These are phyloP conservation scores for Caenorhabditis virilis DNA, from an alignment of 2,888 invertebrate species.

Conservation along the genomic window DNA sequence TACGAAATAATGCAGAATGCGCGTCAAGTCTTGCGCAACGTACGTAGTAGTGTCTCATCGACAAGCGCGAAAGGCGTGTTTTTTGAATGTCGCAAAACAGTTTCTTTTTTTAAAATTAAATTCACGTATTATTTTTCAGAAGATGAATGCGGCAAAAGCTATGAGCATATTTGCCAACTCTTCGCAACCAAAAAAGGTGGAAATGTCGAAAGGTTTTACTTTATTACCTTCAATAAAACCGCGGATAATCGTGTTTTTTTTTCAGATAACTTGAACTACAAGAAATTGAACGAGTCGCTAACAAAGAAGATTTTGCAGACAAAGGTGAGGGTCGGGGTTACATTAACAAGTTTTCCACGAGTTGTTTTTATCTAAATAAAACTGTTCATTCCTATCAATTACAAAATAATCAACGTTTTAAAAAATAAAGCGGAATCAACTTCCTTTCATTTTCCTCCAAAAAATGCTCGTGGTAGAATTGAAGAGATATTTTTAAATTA, in stretches of 20 bases:
- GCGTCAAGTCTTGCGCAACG: background rate
- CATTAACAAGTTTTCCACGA: too few relatives aligned
- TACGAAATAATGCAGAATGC: too few relatives aligned
- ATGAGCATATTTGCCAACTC: slow-evolving; percentile 1
- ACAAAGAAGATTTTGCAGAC: background rate
- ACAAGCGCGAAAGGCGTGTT: background rate
- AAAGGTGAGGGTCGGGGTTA: too few relatives aligned
- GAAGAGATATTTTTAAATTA: too few relatives aligned
- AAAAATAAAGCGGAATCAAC: too few relatives aligned
- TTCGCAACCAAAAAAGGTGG: background rate
- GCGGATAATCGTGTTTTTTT: too few relatives aligned
- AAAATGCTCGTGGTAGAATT: too few relatives aligned
- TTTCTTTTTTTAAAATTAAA: background rate
- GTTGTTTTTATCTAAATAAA: too few relatives aligned
- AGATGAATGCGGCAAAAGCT: background rate
- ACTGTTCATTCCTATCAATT: too few relatives aligned
- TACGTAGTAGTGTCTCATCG: background rate
- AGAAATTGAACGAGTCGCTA: slow-evolving; percentile 1
- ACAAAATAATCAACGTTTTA: background rate
- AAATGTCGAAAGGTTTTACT: too few relatives aligned
- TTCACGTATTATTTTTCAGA: background rate
- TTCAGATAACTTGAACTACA: slow-evolving; percentile 4
- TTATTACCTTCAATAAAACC: too few relatives aligned
- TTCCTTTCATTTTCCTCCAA: too few relatives aligned
- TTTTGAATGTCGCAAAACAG: background rate